These are phyloP conservation scores for Megalops cyprinoides DNA, from an alignment of 2,797 vertebrate genomes.

Conservation along the genomic window DNA sequence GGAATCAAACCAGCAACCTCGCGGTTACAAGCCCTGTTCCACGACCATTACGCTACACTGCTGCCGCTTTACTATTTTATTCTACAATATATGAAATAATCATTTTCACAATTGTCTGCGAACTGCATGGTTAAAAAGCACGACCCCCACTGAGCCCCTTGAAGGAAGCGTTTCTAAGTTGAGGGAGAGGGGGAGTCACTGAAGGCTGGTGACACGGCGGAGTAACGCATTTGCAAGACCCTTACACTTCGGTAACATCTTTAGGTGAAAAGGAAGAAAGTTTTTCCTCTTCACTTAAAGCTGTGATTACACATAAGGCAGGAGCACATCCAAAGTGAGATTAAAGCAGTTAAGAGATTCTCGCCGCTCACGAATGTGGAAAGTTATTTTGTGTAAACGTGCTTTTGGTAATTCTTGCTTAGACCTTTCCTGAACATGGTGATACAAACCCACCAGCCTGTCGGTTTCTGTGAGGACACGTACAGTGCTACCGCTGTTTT, in stretches of 20 bases:
- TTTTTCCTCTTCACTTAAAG: background rate
- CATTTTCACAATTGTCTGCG: background rate
- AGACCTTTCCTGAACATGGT: background rate
- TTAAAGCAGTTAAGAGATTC: background rate
- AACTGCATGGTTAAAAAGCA: background rate
- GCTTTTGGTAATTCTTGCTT: too few species aligned
- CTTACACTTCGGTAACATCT: too few species aligned
- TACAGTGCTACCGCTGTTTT: background rate
- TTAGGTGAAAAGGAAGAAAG: background rate
- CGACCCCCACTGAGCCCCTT: background rate
- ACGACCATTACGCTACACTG: too few species aligned
- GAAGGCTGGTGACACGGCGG: background rate
- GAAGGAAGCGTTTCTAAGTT: background rate
- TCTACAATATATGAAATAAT: too few species aligned
- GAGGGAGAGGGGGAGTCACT: background rate
- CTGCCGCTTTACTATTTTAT: too few species aligned
- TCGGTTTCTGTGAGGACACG: background rate
- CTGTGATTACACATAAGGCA: background rate
- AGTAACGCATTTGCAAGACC: too few species aligned
- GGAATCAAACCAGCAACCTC: too few species aligned
- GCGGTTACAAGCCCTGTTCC: too few species aligned
- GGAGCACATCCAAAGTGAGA: background rate
- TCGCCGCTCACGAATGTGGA: background rate
- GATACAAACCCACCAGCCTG: background rate
- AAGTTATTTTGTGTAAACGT: too few species aligned